Conservation (phyloP, 2,888 invertebrate genomes). For the Cinara cedri region DNA sequence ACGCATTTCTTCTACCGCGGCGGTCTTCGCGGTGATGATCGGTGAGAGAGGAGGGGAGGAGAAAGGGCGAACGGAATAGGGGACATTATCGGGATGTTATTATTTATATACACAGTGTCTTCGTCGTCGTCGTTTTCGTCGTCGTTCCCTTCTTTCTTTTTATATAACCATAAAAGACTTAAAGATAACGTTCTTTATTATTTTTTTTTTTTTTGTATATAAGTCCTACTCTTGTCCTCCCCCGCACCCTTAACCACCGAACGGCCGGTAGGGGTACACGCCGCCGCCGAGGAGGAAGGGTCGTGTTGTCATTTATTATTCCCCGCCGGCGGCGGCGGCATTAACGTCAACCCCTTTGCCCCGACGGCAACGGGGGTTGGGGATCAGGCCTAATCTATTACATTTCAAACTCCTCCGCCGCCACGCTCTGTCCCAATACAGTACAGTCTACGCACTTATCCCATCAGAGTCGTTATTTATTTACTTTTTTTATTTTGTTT, state of each 20-base stretch:
- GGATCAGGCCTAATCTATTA: slow-evolving; percentile 55
- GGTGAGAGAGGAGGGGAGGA: background rate
- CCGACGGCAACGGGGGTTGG: slow-evolving; percentile 17
- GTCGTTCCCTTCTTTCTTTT: slow-evolving; percentile 51
- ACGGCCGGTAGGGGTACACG: background rate
- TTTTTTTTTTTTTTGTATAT: slow-evolving; percentile 26
- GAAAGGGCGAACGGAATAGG: slow-evolving; percentile 31
- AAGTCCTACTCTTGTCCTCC: background rate
- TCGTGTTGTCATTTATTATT: slow-evolving; percentile 52
- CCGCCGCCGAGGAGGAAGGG: slow-evolving; percentile 16
- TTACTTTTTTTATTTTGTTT: too few species aligned
- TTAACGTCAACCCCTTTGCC: slow-evolving; percentile 55
- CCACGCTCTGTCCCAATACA: background rate
- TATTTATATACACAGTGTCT: slow-evolving; percentile 55
- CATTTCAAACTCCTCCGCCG: slow-evolving; percentile 31
- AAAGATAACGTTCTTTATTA: slow-evolving; percentile 56
- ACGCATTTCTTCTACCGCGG: background rate
- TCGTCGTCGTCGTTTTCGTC: slow-evolving; percentile 15
- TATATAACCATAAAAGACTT: slow-evolving; percentile 56
- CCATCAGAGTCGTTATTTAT: slow-evolving; percentile 20
- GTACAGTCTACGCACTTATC: slow-evolving; percentile 28
- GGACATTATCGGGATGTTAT: slow-evolving; percentile 56
- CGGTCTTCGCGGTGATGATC: background rate
- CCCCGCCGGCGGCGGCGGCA: slow-evolving; percentile 34
- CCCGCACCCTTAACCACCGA: background rate